Evolutionary conservation across 2,797 vertebrate species (phyloP).

Genomic region (Muraenolepis orangiensis): DNA sequence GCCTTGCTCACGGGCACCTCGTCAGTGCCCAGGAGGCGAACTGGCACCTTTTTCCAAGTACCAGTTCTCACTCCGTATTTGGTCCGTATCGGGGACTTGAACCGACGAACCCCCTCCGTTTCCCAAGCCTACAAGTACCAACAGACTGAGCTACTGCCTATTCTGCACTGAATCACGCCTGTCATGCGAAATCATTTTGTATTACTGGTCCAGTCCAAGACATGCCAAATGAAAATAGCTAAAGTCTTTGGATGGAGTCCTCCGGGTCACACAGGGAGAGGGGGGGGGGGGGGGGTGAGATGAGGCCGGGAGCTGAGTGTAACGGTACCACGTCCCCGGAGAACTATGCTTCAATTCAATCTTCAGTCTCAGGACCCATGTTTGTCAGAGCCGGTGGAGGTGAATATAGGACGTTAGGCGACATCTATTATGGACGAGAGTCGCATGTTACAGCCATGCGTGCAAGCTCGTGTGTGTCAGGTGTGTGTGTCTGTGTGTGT

Average conservation of each 20-base stretch:
- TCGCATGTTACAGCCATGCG: conserved; percentile 37
- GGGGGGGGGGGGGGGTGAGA: not conserved
- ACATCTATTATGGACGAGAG: conserved; percentile 66
- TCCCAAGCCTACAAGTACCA: too few relatives aligned
- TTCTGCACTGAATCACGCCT: too few relatives aligned
- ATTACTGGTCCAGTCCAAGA: too few relatives aligned
- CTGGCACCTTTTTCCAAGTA: too few relatives aligned
- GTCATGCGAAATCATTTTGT: too few relatives aligned
- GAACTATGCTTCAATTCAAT: conserved; percentile 35
- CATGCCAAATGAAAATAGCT: too few relatives aligned
- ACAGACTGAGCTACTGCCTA: too few relatives aligned
- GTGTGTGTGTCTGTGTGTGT: conserved; percentile 37
- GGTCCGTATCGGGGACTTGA: too few relatives aligned
- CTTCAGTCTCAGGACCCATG: conserved; percentile 38
- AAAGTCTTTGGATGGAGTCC: not conserved
- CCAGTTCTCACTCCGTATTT: too few relatives aligned
- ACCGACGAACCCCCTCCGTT: too few relatives aligned
- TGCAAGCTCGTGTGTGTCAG: conserved; percentile 17
- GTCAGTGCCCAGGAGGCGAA: too few relatives aligned
- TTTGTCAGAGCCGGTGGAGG: conserved; percentile 29
- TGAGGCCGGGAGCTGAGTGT: not conserved
- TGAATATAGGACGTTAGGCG: conserved; percentile 43
- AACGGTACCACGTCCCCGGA: not conserved
- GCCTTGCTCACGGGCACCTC: too few relatives aligned
- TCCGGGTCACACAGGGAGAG: not conserved